Evolutionary conservation across 2,888 invertebrate species (phyloP).

Genomic region (Embidobia sp.): DNA sequence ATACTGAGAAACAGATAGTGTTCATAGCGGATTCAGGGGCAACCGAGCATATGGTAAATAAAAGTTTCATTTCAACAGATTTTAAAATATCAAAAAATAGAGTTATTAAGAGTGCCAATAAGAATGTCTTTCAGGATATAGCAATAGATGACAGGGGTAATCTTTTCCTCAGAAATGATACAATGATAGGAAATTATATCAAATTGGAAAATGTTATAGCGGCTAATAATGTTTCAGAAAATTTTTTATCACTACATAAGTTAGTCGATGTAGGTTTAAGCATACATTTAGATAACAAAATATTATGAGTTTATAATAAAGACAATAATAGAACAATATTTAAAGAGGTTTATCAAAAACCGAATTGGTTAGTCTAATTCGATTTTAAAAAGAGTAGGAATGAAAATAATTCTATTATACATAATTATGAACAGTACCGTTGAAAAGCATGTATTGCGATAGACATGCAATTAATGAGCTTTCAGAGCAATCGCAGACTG

Average conservation of each 20-base stretch:
- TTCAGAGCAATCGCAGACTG: conserved; percentile 32
- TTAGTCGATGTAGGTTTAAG: conserved; percentile 53
- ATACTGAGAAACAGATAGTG: conserved; percentile 7
- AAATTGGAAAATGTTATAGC: conserved; percentile 64
- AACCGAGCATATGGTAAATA: conserved; percentile 27
- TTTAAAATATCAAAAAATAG: conserved; percentile 31
- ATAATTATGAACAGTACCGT: conserved; percentile 31
- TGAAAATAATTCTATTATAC: background rate
- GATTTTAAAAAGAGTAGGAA: conserved; percentile 19
- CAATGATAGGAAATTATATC: conserved; percentile 28
- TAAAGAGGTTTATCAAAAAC: conserved; percentile 54
- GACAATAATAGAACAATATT: conserved; percentile 53
- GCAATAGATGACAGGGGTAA: conserved; percentile 66
- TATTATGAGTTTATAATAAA: conserved; percentile 53
- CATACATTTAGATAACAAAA: conserved; percentile 38
- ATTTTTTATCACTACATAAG: conserved; percentile 64
- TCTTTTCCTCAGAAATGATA: conserved; percentile 55
- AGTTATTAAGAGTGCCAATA: conserved; percentile 62
- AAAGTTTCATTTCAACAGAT: conserved; percentile 28
- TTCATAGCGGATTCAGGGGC: conserved; percentile 36
- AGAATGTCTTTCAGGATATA: conserved; percentile 62
- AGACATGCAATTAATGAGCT: conserved; percentile 23
- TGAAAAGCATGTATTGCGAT: conserved; percentile 47
- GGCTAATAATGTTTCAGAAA: conserved; percentile 64
- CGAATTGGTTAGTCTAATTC: conserved; percentile 55